These are phyloP conservation scores for Equus przewalskii DNA, from an alignment of 2,113 vertebrate genomes.

Conservation along the genomic window DNA sequence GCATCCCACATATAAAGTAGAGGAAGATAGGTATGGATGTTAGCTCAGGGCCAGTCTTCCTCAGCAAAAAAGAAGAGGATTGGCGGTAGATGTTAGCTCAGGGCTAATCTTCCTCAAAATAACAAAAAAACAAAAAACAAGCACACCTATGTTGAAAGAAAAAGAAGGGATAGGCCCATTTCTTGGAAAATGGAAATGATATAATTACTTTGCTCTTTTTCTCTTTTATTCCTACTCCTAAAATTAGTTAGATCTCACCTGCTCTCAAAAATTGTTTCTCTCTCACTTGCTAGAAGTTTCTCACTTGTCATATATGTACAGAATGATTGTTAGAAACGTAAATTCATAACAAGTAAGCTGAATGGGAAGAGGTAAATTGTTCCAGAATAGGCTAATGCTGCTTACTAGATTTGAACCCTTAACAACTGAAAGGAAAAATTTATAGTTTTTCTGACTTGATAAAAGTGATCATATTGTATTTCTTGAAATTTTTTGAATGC, in stretches of 20 bases:
- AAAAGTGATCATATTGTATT: neutral
- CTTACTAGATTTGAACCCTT: neutral
- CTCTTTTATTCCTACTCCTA: neutral
- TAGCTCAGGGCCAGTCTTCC: too few relatives aligned
- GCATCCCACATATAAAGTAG: too few relatives aligned
- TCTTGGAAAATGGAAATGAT: slow-evolving; percentile 13
- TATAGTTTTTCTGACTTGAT: neutral
- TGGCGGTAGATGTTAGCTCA: too few relatives aligned
- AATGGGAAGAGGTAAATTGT: neutral
- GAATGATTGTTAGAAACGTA: neutral
- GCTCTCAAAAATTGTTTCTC: neutral
- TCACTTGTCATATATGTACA: neutral
- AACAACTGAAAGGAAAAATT: neutral
- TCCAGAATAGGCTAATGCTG: neutral
- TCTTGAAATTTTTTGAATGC: neutral
- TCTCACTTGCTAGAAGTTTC: neutral
- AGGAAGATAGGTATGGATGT: too few relatives aligned
- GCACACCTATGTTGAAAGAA: neutral
- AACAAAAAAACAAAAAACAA: slow-evolving; percentile 15
- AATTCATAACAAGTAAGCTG: neutral
- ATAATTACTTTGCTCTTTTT: neutral
- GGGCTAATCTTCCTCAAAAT: neutral
- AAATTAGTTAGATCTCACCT: neutral
- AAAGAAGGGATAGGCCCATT: neutral
- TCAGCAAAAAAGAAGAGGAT: too few relatives aligned